phyloP scores from a whole-genome alignment of 2,888 invertebrate genomes.

The Tolmerus cingulatus region DNA sequence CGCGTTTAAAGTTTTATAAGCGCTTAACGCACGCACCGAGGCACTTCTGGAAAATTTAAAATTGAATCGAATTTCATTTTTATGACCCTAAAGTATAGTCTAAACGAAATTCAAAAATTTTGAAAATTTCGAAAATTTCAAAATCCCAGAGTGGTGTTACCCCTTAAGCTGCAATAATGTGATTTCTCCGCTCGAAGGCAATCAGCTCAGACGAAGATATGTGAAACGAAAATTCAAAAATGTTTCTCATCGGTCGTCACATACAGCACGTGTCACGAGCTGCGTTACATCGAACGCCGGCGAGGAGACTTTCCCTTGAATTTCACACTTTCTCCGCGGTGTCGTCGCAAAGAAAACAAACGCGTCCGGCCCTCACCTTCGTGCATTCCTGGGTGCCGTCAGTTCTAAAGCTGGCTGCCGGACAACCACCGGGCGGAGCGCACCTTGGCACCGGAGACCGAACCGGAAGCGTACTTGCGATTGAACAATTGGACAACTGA shows the following conservation, averaged over 20 bases:
- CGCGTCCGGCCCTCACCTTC: neutral
- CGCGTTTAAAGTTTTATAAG: too few species aligned
- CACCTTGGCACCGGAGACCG: neutral
- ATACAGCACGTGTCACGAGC: neutral
- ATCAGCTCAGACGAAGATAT: too few species aligned
- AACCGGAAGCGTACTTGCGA: neutral
- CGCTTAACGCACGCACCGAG: too few species aligned
- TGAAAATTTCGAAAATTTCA: too few species aligned
- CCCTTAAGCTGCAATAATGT: too few species aligned
- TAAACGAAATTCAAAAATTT: too few species aligned
- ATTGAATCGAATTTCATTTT: too few species aligned
- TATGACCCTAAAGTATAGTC: too few species aligned
- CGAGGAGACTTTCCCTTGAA: neutral
- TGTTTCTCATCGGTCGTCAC: neutral
- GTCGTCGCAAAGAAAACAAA: neutral
- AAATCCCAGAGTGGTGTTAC: too few species aligned
- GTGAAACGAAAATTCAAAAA: neutral
- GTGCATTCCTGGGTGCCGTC: neutral
- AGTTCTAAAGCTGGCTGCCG: neutral
- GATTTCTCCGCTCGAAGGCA: too few species aligned
- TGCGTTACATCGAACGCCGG: neutral
- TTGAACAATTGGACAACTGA: neutral
- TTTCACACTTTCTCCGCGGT: neutral
- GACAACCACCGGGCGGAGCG: neutral
- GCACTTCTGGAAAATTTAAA: too few species aligned